phyloP scores from a whole-genome alignment of 2,113 vertebrate genomes.

The Bostrychus sinensis region DNA sequence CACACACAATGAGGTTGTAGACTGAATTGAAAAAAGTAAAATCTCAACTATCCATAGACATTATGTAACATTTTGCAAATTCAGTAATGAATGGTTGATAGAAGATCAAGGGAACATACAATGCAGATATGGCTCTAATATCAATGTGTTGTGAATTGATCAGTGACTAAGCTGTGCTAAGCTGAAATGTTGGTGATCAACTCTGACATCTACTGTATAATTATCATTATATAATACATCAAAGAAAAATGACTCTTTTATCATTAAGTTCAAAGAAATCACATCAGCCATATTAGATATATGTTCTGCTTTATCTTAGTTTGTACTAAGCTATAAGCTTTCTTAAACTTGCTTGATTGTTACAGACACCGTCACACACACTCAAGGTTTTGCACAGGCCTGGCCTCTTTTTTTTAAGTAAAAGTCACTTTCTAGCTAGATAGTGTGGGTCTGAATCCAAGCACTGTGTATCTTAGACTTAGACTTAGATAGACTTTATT shows the following conservation, averaged over 20 bases:
- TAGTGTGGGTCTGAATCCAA: not conserved
- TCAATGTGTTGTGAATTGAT: conserved; percentile 21
- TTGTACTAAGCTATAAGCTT: conserved; percentile 62
- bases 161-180: conserved; percentile 48
- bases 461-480: too few species aligned
- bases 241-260: conserved; percentile 69
- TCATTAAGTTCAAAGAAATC: conserved; percentile 68
- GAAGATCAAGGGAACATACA: conserved; percentile 34
- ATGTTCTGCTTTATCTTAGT: conserved; percentile 62
- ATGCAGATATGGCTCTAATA: conserved; percentile 17
- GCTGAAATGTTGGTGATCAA: conserved; percentile 49
- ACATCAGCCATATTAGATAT: conserved; percentile 38
- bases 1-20: not conserved
- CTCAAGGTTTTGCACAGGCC: conserved; percentile 16
- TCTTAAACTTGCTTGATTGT: conserved; percentile 48
- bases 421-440: not conserved
- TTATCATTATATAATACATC: conserved; percentile 69
- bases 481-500: too few species aligned
- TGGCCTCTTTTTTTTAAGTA: conserved; percentile 11
- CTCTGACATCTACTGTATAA: conserved; percentile 52
- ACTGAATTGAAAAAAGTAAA: not conserved
- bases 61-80: not conserved
- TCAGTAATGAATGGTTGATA: not conserved
- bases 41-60: not conserved
- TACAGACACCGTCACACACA: conserved; percentile 45